Base-by-base conservation (phyloP, 2,888 invertebrate species). In the Xestia xanthographa region DNA sequence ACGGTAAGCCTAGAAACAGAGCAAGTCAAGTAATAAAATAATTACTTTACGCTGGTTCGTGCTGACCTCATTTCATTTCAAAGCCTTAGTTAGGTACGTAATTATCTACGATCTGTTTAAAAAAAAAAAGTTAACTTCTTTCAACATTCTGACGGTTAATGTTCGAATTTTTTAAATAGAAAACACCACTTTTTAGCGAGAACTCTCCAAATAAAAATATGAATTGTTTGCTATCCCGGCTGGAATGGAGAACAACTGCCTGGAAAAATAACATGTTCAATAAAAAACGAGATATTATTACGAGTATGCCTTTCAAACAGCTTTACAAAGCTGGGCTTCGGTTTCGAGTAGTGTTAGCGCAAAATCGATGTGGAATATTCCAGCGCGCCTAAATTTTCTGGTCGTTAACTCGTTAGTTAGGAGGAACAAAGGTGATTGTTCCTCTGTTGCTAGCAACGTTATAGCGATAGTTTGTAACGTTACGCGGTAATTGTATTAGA, bases 41-140 rank as follows among this genome's bases (percentile, higher is more conserved):
- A 69, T 72, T 72, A 80, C 26, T 60, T 70, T 12, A 20, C 29
- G 20, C 70, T 67, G 11, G 50, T 14, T 74, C 68, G 20, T 56
- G 62, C 58, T 53, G 68, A 76, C 50, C 58, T 82, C 12, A 56
- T 67, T 83, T 79, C 53, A 22, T 65, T 58, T 17, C 45, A 68
- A 82, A 45, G 38, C 26, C 56, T 34, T 34, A 56, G 20, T 65
- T 12, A n/a, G n/a, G 34, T 34, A 79, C 53, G 45, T 56, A 77
- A 69, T 79, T 77, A 69, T 77, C 69, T 66, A 60, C 22, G 34
- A 80, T 65, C 72, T 43, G 34, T 60, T 79, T 29, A 1, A 11
- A 60, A 34, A 66, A 62, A 34, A 83, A 62, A 68, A 34, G 22
- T 22, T 14, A 58, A 34, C 22, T 56, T 70, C 43, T 62, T 66